These are phyloP conservation scores for Macropus fuliginosus DNA, from an alignment of 2,797 vertebrate species.

Conservation along the genomic window DNA sequence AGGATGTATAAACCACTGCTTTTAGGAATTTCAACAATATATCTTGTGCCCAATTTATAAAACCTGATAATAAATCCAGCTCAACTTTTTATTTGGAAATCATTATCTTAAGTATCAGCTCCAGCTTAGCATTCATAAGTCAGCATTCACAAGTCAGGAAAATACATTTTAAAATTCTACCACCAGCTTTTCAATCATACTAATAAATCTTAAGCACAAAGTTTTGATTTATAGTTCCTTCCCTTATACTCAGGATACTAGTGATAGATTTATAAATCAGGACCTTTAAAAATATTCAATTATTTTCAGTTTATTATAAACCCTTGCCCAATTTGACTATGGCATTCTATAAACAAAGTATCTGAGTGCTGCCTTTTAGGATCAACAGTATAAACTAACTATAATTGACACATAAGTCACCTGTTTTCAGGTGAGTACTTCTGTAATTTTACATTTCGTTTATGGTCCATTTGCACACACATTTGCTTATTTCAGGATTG, in stretches of 20 bases:
- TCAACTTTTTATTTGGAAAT: slow-evolving; percentile 30
- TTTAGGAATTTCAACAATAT: slow-evolving; percentile 33
- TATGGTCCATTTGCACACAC: not conserved
- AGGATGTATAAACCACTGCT: slow-evolving; percentile 51
- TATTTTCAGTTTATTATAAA: not conserved
- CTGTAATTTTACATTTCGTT: not conserved
- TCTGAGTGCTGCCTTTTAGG: not conserved
- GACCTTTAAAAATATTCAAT: not conserved
- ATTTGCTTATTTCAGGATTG: not conserved
- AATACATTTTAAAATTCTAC: not conserved
- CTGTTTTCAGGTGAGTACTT: not conserved
- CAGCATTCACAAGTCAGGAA: slow-evolving; percentile 22
- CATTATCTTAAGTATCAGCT: slow-evolving; percentile 9
- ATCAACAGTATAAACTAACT: not conserved
- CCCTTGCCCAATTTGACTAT: not conserved
- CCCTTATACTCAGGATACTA: not conserved
- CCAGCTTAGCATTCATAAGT: not conserved
- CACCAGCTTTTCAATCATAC: not conserved
- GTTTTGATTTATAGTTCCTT: slow-evolving; percentile 26
- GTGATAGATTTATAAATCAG: not conserved
- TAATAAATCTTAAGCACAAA: slow-evolving; percentile 4
- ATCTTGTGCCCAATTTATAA: slow-evolving; percentile 60
- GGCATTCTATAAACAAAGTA: not conserved
- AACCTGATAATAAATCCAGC: slow-evolving; percentile 67
- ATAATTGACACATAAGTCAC: no score